Evolutionary conservation across 2,888 invertebrate species (phyloP), one percentile per base, ranked within the genome.

Genomic region (Galeruca laticollis): DNA sequence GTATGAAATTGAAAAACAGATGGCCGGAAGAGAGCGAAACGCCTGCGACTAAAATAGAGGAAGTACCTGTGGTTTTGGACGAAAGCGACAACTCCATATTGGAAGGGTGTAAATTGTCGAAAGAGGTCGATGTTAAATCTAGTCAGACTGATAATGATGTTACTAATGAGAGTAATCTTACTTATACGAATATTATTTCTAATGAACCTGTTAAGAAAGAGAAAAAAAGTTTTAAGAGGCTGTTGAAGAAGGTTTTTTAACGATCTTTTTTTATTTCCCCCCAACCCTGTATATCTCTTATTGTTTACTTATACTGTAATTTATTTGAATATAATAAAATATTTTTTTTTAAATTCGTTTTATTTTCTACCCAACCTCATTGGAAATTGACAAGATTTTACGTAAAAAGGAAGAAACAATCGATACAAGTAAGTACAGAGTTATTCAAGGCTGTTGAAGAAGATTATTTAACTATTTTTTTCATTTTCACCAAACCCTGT

Each of bases 371-470:
- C 21, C 21, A 21, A 2, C 13, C 21, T 10, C 18, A 37, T 2
- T 11, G 2, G 13, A 1, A 11, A 11, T 37, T 33, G 9, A 33
- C 33, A 33, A 2, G 9, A 37, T 37, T 37, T n/a, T n/a, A n/a
- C n/a, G n/a, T n/a, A n/a, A n/a, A n/a, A n/a, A n/a, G n/a, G n/a
- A n/a, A n/a, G n/a, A n/a, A n/a, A n/a, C n/a, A n/a, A n/a, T n/a
- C n/a, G n/a, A n/a, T n/a, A n/a, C n/a, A n/a, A n/a, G n/a, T n/a
- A n/a, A n/a, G n/a, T n/a, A n/a, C n/a, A n/a, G n/a, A n/a, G n/a
- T n/a, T n/a, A n/a, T n/a, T n/a, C n/a, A n/a, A 92, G 91, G 85
- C 90, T 94, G 83, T 89, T 94, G 82, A 93, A 90, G 79, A 94
- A 93, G 88, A 91, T 94, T 82, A 94, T 94, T 88, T 83, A 69